Percentiles rank a stretch among this genome's conserved stretches.
Conservation (phyloP, 1,140 invertebrate genomes). For the Hestina assimilis region DNA sequence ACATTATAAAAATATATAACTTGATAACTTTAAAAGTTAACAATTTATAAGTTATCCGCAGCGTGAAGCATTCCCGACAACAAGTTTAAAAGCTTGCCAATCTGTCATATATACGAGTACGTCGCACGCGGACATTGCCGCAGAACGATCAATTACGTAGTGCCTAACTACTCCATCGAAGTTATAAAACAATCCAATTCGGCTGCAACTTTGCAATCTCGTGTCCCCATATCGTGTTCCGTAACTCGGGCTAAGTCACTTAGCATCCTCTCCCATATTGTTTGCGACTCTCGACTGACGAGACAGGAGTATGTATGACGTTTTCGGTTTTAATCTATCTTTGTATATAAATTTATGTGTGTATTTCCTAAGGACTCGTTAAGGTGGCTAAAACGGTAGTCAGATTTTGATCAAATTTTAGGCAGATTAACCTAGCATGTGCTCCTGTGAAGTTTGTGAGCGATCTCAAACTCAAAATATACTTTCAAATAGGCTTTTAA, state of each 20-base stretch:
- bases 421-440: no score
- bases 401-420: no score
- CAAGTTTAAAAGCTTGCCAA: conserved; percentile 33
- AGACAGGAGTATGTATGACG: background rate
- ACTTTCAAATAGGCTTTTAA: no score
- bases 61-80: conserved; percentile 12
- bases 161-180: conserved; percentile 30
- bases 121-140: conserved; percentile 17
- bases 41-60: conserved; percentile 6
- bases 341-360: no score
- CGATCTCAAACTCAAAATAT: no score
- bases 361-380: no score
- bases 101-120: conserved; percentile 29
- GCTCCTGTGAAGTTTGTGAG: no score
- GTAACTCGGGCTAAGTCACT: conserved; percentile 33
- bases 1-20: conserved; percentile 7
- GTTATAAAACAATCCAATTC: conserved; percentile 48
- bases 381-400: no score
- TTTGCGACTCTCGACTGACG: conserved; percentile 13
- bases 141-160: conserved; percentile 31
- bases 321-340: no score
- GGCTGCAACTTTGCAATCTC: conserved; percentile 46
- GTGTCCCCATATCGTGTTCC: conserved; percentile 38
- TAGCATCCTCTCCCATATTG: conserved; percentile 13
- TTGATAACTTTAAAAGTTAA: conserved; percentile 7